Evolutionary conservation across 2,113 vertebrate genomes (phyloP).

Genomic region (Mola mola): DNA sequence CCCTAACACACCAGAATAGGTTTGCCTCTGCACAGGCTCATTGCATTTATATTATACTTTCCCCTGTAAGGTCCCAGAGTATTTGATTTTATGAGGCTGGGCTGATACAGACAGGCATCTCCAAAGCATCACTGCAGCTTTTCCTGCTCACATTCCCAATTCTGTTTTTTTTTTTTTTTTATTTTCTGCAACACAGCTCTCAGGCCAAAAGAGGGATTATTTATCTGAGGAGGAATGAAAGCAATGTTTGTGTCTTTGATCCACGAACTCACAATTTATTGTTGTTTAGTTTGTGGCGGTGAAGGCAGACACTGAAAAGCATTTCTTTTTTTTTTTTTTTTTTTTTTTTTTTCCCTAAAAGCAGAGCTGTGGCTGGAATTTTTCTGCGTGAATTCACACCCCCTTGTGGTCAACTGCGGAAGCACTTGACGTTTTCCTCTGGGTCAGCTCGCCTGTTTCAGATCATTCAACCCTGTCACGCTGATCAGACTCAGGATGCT

Average conservation of each 20-base stretch:
- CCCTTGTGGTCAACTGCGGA: constrained; percentile 61
- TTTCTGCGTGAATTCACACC: constrained; percentile 44
- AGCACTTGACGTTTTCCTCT: background rate
- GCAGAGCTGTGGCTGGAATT: constrained; percentile 19
- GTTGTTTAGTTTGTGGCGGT: constrained; percentile 51
- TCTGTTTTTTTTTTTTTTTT: constrained; percentile 9
- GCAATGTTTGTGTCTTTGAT: constrained; percentile 58
- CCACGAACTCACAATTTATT: constrained; percentile 35
- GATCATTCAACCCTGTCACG: background rate
- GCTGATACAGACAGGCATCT: constrained; percentile 43
- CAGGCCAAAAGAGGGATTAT: constrained; percentile 40
- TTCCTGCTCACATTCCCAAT: constrained; percentile 45
- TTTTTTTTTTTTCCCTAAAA: too few relatives aligned
- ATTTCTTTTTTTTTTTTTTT: constrained; percentile 11
- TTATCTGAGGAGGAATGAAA: constrained; percentile 62
- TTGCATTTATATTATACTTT: constrained; percentile 51
- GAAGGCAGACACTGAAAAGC: constrained; percentile 37
- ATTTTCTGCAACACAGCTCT: constrained; percentile 43
- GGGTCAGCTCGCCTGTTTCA: constrained; percentile 1
- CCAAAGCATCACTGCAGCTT: constrained; percentile 48
- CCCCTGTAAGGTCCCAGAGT: constrained; percentile 39
- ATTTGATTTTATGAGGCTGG: constrained; percentile 42
- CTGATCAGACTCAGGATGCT: background rate
- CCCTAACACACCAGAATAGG: constrained; percentile 11
- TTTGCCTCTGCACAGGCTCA: constrained; percentile 13